phyloP scores from a whole-genome alignment of 2,113 vertebrate genomes.

The Takifugu bimaculatus region DNA sequence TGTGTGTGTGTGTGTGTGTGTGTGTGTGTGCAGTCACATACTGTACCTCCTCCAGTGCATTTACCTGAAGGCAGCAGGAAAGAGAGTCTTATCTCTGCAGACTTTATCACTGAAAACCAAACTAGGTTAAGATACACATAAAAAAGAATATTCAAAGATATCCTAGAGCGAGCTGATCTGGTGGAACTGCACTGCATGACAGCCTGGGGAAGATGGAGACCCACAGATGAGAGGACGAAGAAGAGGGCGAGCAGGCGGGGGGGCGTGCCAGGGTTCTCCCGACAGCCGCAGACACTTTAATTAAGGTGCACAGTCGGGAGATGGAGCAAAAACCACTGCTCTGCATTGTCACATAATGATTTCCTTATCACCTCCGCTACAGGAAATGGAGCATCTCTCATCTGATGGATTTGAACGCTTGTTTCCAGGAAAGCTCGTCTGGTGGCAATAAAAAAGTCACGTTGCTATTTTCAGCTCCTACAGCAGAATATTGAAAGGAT shows the following conservation, averaged over 20 bases:
- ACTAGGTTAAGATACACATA: too few relatives aligned
- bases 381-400: slow-evolving; percentile 34
- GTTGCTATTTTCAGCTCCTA: slow-evolving; percentile 30
- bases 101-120: too few relatives aligned
- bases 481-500: slow-evolving; percentile 1
- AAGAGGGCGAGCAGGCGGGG: slow-evolving; percentile 29
- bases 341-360: slow-evolving; percentile 59
- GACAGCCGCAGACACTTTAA: slow-evolving; percentile 63
- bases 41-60: slow-evolving; percentile 39
- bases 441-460: slow-evolving; percentile 29
- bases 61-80: slow-evolving; percentile 1
- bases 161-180: slow-evolving; percentile 26
- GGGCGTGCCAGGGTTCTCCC: slow-evolving; percentile 54
- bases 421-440: slow-evolving; percentile 19
- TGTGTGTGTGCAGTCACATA: slow-evolving; percentile 53
- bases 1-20: slow-evolving; percentile 49
- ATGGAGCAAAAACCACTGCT: slow-evolving; percentile 54
- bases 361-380: slow-evolving; percentile 54
- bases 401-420: slow-evolving; percentile 26
- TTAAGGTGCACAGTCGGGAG: slow-evolving; percentile 67
- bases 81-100: too few relatives aligned
- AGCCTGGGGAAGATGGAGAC: slow-evolving; percentile 20
- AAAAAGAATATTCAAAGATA: slow-evolving; percentile 19
- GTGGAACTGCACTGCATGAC: slow-evolving; percentile 41
- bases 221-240: slow-evolving; percentile 41